Percentiles rank a stretch among this genome's conserved stretches.
Conservation (phyloP, 2,113 vertebrate genomes). For the Macaca nemestrina region DNA sequence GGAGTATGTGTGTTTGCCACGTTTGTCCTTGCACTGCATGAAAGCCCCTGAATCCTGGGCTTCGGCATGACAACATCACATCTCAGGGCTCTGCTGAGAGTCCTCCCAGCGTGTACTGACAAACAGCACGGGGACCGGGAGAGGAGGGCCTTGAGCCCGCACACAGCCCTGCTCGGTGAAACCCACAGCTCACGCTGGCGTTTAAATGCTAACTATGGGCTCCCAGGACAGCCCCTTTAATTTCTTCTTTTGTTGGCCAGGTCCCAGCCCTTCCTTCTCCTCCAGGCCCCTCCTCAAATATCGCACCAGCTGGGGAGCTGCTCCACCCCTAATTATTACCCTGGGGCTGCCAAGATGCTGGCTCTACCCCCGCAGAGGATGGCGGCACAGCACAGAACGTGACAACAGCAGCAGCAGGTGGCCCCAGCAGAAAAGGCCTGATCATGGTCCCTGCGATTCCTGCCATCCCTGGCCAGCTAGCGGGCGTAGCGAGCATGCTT, state of each 20-base stretch:
- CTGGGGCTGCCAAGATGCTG: slow-evolving; percentile 75
- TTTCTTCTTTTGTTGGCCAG: slow-evolving; percentile 60
- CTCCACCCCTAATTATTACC: slow-evolving; percentile 78
- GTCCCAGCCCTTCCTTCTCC: slow-evolving; percentile 62
- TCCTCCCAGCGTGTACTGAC: not conserved
- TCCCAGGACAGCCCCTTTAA: slow-evolving; percentile 72
- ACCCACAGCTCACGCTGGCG: not conserved
- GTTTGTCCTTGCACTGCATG: slow-evolving; percentile 10
- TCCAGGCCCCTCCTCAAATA: slow-evolving; percentile 50
- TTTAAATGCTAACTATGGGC: slow-evolving; percentile 10
- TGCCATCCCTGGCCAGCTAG: slow-evolving; percentile 80
- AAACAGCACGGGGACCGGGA: not conserved
- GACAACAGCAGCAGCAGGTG: slow-evolving; percentile 85
- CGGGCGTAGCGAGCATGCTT: slow-evolving; percentile 67
- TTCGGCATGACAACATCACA: fast-evolving
- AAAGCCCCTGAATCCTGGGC: not conserved
- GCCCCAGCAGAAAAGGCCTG: slow-evolving; percentile 83
- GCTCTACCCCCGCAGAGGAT: slow-evolving; percentile 76
- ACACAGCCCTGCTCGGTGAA: not conserved
- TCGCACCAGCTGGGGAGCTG: slow-evolving; percentile 73
- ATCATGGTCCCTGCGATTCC: slow-evolving; percentile 79
- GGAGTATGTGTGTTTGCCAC: not conserved
- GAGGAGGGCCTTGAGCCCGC: not conserved
- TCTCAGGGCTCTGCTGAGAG: not conserved
- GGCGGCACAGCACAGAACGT: slow-evolving; percentile 77